Percentiles rank a stretch among this genome's conserved stretches.
These are phyloP conservation scores for Drosophila differens DNA, from an alignment of 2,888 invertebrate species.

Conservation along the genomic window DNA sequence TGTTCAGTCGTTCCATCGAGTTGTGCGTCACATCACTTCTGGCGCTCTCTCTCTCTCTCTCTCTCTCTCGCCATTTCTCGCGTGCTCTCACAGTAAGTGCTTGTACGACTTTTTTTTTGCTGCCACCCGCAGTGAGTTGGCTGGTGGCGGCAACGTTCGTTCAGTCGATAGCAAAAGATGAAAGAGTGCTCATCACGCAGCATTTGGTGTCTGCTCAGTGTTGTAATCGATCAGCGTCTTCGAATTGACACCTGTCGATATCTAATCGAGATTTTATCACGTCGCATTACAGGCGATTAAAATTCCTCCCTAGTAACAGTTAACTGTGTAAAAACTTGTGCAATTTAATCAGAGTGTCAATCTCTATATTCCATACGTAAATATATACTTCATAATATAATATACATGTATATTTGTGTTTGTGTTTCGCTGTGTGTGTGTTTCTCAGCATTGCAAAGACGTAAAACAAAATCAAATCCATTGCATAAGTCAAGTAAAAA, in stretches of 20 bases:
- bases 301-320: background rate
- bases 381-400: slow-evolving; percentile 2
- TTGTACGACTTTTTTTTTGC: slow-evolving; percentile 2
- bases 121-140: slow-evolving; percentile 17
- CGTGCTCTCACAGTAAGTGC: slow-evolving; percentile 47
- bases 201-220: slow-evolving; percentile 83
- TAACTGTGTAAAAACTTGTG: slow-evolving; percentile 3
- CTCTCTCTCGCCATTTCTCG: slow-evolving; percentile 1
- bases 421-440: slow-evolving; percentile 33
- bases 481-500: slow-evolving; percentile 70
- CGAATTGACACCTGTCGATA: slow-evolving; percentile 85
- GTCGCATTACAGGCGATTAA: slow-evolving; percentile 84
- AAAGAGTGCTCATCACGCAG: slow-evolving; percentile 84
- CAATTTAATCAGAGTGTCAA: slow-evolving; percentile 24
- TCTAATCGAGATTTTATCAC: slow-evolving; percentile 85
- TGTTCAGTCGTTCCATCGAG: slow-evolving; percentile 2
- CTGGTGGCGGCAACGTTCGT: slow-evolving; percentile 40
- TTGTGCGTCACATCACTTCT: slow-evolving; percentile 48
- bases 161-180: slow-evolving; percentile 85
- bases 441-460: slow-evolving; percentile 64
- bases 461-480: slow-evolving; percentile 71
- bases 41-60: slow-evolving; percentile 6
- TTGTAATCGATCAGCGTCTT: slow-evolving; percentile 85
- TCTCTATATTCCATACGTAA: slow-evolving; percentile 24
- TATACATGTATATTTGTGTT: slow-evolving; percentile 18